Conservation (phyloP, 2,113 vertebrate species). For the Tenebrosternarchus preto region DNA sequence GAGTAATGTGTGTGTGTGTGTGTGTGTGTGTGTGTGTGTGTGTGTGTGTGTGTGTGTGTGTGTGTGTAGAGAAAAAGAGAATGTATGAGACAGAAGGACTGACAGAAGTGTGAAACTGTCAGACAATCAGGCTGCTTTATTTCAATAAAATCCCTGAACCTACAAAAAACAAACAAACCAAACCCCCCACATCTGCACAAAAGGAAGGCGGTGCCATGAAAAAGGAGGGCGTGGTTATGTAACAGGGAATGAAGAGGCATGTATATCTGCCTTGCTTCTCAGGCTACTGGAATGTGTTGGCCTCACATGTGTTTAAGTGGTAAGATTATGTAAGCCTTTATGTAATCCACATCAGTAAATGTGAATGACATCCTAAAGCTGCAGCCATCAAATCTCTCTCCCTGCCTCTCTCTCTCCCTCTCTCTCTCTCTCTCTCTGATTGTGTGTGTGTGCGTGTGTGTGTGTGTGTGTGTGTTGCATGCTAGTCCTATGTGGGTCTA, state of each 20-base stretch:
- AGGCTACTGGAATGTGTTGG: conserved; percentile 63
- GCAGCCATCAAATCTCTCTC: conserved; percentile 51
- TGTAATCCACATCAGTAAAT: conserved; percentile 72
- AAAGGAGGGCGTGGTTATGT: conserved; percentile 55
- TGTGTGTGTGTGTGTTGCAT: conserved; percentile 35
- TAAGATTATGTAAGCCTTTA: conserved; percentile 80
- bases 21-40: conserved; percentile 10
- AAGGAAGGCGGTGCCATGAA: conserved; percentile 40
- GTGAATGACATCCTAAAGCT: conserved; percentile 66
- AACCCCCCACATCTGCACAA: conserved; percentile 18
- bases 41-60: not conserved
- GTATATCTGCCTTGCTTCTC: conserved; percentile 52
- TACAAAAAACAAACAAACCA: not conserved
- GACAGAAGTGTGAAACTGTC: conserved; percentile 19
- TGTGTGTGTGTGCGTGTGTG: conserved; percentile 18
- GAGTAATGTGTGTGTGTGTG: not conserved
- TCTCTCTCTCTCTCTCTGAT: conserved; percentile 27
- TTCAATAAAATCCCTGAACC: conserved; percentile 1
- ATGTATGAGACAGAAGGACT: conserved; percentile 16
- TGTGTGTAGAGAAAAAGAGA: conserved; percentile 1
- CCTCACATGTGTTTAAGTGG: conserved; percentile 71
- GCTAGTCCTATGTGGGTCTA: conserved; percentile 48
- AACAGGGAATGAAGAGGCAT: conserved; percentile 51
- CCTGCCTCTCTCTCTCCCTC: conserved; percentile 31
- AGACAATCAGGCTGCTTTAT: conserved; percentile 13